These are phyloP conservation scores for Nothobranchius furzeri DNA, from an alignment of 2,113 vertebrate genomes.

Conservation along the genomic window DNA sequence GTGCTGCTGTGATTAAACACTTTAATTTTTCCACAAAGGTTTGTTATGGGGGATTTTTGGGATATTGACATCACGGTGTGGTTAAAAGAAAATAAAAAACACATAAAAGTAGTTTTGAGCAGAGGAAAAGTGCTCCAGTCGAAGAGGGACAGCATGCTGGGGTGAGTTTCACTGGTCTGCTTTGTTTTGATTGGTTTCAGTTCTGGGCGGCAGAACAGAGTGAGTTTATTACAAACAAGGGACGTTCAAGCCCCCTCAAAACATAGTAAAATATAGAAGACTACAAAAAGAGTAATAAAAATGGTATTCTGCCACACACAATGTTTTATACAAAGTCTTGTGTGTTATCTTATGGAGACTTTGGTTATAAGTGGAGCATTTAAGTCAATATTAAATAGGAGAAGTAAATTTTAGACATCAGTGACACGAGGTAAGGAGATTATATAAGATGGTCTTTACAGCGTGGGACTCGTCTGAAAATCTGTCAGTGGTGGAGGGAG, in stretches of 20 bases:
- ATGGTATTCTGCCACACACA: not conserved
- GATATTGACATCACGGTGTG: not conserved
- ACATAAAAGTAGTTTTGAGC: not conserved
- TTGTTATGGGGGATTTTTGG: not conserved
- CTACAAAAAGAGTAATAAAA: not conserved
- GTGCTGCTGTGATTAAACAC: not conserved
- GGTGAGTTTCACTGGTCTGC: constrained; percentile 28
- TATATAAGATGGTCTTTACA: not conserved
- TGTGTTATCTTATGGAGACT: not conserved
- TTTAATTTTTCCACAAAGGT: not conserved
- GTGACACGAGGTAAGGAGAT: not conserved
- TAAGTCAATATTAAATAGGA: not conserved
- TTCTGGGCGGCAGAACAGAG: constrained; percentile 23
- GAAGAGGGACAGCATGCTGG: constrained; percentile 22
- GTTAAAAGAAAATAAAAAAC: not conserved
- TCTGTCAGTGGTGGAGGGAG: not conserved
- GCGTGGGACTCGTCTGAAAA: not conserved
- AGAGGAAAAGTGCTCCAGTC: not conserved
- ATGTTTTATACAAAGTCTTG: not conserved
- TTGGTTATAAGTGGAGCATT: not conserved
- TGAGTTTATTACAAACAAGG: constrained; percentile 33
- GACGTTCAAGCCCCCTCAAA: constrained; percentile 24
- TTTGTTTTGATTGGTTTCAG: constrained; percentile 43
- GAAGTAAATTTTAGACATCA: not conserved
- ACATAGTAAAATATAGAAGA: constrained; percentile 1